A percentile compares a stretch with the other conserved stretches of the same genome.
Conservation (phyloP, 1,140 invertebrate species). For the Manduca sexta region DNA sequence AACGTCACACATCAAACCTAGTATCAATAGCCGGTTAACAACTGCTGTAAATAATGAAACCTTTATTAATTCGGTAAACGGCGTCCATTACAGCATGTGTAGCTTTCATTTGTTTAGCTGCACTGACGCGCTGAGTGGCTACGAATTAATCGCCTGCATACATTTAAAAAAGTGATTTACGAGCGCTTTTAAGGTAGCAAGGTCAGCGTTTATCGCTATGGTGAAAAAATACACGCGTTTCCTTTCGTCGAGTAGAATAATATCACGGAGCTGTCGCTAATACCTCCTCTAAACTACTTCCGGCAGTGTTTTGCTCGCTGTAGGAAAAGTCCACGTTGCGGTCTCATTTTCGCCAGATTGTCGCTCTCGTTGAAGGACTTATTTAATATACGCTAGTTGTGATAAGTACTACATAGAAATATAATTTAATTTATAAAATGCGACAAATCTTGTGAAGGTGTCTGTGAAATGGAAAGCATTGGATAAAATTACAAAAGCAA, state of each 20-base stretch:
- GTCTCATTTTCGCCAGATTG: no score
- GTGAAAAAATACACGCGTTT: background rate
- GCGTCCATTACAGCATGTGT: background rate
- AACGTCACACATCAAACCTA: no score
- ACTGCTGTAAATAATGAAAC: slow-evolving; percentile 14
- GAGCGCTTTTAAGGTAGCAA: background rate
- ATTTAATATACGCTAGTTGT: no score
- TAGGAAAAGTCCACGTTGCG: no score
- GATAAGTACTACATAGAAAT: no score
- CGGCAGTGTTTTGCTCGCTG: no score
- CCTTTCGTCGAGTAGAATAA: background rate
- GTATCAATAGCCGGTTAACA: slow-evolving; percentile 8
- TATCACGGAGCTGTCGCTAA: slow-evolving; percentile 2
- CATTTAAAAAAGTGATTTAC: slow-evolving; percentile 2
- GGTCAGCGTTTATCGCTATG: background rate
- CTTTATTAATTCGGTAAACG: slow-evolving; percentile 2
- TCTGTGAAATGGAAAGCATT: no score
- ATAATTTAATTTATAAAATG: no score
- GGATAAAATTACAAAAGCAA: no score
- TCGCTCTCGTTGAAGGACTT: no score
- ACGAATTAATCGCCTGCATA: background rate
- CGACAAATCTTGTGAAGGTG: no score
- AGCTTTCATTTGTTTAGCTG: background rate
- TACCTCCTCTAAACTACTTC: background rate
- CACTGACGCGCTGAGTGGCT: background rate